Evolutionary conservation across 2,113 vertebrate genomes (phyloP).

Genomic region (Ellobius talpinus): DNA sequence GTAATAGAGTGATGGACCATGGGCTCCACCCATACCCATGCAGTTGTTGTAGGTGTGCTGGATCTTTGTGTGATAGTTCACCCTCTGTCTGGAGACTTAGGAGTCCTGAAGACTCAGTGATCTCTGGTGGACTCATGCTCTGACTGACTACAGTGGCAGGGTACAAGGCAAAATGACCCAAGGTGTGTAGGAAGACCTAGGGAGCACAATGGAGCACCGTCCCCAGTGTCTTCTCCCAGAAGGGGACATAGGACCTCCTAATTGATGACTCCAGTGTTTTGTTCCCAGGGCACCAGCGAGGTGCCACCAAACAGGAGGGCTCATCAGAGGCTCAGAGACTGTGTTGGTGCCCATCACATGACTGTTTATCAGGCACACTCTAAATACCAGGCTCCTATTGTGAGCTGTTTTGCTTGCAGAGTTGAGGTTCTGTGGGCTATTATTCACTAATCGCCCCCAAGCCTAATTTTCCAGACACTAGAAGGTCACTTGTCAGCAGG

Average conservation of each 20-base stretch:
- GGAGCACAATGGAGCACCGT: rapidly evolving
- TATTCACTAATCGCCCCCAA: neutral
- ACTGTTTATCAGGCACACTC: neutral
- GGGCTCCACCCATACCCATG: rapidly evolving
- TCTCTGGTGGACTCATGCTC: neutral
- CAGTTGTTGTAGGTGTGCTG: neutral
- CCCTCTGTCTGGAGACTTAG: neutral
- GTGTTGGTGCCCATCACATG: neutral
- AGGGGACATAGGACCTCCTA: rapidly evolving
- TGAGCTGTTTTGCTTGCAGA: rapidly evolving
- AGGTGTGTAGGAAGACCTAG: neutral
- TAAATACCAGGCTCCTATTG: neutral
- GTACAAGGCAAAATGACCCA: no score
- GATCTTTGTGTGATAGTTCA: neutral
- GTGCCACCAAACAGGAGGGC: neutral
- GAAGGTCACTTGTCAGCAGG: neutral
- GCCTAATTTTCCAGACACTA: rapidly evolving
- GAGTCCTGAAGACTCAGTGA: neutral
- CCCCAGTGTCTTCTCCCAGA: neutral
- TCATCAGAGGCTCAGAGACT: rapidly evolving
- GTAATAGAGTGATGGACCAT: conserved; percentile 77
- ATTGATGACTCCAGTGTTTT: no score
- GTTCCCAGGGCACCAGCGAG: rapidly evolving
- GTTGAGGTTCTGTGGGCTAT: neutral
- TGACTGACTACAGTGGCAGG: neutral